Conservation (phyloP, 35 echinoderm and acorn worm genomes). For the Apostichopus japonicus region DNA sequence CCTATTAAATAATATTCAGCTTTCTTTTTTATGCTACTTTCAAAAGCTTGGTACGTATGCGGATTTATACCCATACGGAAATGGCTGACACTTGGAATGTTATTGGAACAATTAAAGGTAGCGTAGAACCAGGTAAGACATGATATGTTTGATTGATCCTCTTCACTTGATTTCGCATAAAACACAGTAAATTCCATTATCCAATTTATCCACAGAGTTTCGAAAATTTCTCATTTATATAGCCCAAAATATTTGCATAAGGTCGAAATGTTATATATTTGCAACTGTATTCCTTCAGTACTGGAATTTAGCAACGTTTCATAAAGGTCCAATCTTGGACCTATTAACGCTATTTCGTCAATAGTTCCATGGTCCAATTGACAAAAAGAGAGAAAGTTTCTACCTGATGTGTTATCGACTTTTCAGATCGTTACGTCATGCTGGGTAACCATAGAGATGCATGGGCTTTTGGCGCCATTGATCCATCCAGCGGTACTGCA, state of each 20-base stretch:
- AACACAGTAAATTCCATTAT: too few relatives aligned
- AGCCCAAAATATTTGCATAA: too few relatives aligned
- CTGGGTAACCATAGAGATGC: slow-evolving; percentile 65
- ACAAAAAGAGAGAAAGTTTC: too few relatives aligned
- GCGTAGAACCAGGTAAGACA: slow-evolving; percentile 58
- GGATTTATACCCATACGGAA: slow-evolving; percentile 45
- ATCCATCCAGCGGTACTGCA: slow-evolving; percentile 60
- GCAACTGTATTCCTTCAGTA: too few relatives aligned
- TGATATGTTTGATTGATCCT: background rate
- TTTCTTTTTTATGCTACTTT: background rate
- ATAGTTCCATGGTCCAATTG: too few relatives aligned
- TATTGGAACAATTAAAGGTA: slow-evolving; percentile 53
- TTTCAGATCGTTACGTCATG: slow-evolving; percentile 59
- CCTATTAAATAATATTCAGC: background rate
- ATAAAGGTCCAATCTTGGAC: too few relatives aligned
- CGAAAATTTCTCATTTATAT: too few relatives aligned
- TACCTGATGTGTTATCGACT: too few relatives aligned
- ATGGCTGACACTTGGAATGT: slow-evolving; percentile 47
- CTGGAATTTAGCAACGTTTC: too few relatives aligned
- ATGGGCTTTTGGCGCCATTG: slow-evolving; percentile 59
- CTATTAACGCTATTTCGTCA: too few relatives aligned
- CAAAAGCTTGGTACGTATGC: slow-evolving; percentile 45
- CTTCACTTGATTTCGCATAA: background rate
- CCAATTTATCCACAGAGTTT: too few relatives aligned
- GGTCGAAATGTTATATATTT: too few relatives aligned